These are phyloP conservation scores for Hermaeophaga mercurialis DNA, from an alignment of 2,888 invertebrate species.

Conservation along the genomic window DNA sequence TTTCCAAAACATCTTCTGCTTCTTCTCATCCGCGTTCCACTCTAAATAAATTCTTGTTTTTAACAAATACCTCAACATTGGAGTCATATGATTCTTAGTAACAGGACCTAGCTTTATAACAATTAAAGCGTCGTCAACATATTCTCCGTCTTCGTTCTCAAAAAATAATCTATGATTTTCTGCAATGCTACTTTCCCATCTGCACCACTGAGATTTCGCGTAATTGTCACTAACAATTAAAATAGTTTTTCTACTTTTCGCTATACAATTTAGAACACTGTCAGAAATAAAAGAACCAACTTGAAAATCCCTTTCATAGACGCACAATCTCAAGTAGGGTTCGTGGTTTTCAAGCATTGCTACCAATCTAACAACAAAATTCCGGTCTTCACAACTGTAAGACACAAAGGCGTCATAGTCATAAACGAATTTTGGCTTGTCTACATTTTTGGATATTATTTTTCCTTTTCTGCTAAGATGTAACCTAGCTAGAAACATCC, in stretches of 20 bases:
- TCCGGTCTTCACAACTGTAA: slow-evolving; percentile 65
- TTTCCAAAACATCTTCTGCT: slow-evolving; percentile 53
- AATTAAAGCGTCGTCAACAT: slow-evolving; percentile 64
- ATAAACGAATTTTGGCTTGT: slow-evolving; percentile 50
- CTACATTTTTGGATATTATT: slow-evolving; percentile 44
- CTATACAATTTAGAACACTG: slow-evolving; percentile 68
- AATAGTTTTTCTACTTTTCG: slow-evolving; percentile 67
- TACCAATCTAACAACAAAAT: slow-evolving; percentile 66
- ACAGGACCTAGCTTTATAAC: slow-evolving; percentile 68
- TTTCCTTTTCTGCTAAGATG: slow-evolving; percentile 58
- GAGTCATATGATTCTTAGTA: slow-evolving; percentile 62
- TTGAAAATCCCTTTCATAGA: slow-evolving; percentile 72
- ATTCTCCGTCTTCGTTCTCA: slow-evolving; percentile 60
- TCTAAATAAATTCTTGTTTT: slow-evolving; percentile 68
- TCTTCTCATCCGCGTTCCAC: slow-evolving; percentile 62
- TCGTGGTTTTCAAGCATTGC: slow-evolving; percentile 65
- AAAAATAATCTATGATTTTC: slow-evolving; percentile 68
- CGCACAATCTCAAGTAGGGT: slow-evolving; percentile 67
- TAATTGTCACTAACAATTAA: slow-evolving; percentile 71
- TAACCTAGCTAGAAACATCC: slow-evolving; percentile 63
- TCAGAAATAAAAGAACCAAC: slow-evolving; percentile 69
- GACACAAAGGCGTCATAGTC: slow-evolving; percentile 68
- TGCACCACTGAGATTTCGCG: slow-evolving; percentile 74
- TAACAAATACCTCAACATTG: slow-evolving; percentile 65
- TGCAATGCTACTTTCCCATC: slow-evolving; percentile 72